Evolutionary conservation across 2,888 invertebrate species (phyloP).

Genomic region (Rotaria sp.): DNA sequence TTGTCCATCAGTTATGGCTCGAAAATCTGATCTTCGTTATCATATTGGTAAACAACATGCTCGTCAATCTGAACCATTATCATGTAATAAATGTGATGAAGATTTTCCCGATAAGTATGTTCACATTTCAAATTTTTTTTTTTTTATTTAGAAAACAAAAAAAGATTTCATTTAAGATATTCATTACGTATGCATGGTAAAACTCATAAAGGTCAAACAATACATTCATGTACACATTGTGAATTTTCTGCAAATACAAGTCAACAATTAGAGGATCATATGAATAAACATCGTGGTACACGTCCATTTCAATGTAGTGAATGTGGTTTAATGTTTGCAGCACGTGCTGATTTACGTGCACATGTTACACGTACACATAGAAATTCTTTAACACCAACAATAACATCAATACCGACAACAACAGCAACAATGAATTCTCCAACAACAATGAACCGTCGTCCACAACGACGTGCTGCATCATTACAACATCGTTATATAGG

Average conservation of each 20-base stretch:
- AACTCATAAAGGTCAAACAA: constrained; percentile 27
- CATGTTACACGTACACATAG: neutral
- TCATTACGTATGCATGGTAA: constrained; percentile 22
- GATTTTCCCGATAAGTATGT: constrained; percentile 23
- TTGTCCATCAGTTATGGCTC: constrained; percentile 15
- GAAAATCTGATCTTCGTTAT: constrained; percentile 26
- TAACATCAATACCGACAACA: neutral
- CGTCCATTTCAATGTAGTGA: constrained; percentile 27
- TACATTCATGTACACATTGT: neutral
- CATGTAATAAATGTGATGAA: constrained; percentile 26
- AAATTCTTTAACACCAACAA: neutral
- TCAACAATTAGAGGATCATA: neutral
- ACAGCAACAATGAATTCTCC: neutral
- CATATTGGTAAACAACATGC: constrained; percentile 28
- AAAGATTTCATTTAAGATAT: neutral
- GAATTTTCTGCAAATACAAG: neutral
- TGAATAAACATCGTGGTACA: constrained; percentile 20
- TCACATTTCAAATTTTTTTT: neutral
- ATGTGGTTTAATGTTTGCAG: constrained; percentile 23
- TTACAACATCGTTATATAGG: constrained; percentile 4
- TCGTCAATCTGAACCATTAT: neutral
- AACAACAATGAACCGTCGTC: neutral
- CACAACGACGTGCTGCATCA: constrained; percentile 3
- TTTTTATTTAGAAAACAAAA: neutral
- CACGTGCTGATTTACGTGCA: constrained; percentile 17